Evolutionary conservation across 2,888 invertebrate genomes (phyloP), one percentile per base, ranked within the genome.

Genomic region (Zygothrica quintamaculata): DNA sequence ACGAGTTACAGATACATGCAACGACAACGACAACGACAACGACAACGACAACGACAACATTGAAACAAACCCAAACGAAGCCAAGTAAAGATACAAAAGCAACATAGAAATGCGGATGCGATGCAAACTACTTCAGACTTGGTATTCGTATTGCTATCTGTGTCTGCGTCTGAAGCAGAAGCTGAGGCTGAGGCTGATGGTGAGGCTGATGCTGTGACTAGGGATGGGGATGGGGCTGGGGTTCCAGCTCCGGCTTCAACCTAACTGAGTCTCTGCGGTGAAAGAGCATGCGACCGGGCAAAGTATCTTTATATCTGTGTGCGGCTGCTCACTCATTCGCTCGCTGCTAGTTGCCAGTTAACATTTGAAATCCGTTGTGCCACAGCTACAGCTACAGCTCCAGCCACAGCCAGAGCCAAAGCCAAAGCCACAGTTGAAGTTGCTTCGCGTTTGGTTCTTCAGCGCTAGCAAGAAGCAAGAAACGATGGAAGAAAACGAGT

Each of bases 71-170:
- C 56, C 52, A 62, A 64, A 60, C 70, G 65, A 73, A 67, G 71
- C 65, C 65, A 65, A 76, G 65, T 65, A 58, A 70, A 72, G 74
- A 68, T 48, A 60, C 61, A 71, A 67, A 57, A 67, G 77, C 66
- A 76, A 52, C 74, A 78, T 65, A 74, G 84, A 82, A 84, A 84
- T 84, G 84, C 82, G 84, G 84, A 84, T 82, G 79, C 84, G 80
- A 71, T 70, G 66, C 67, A 65, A 75, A 75, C 67, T 69, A 65
- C 62, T 43, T 48, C 43, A 70, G 53, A 61, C 61, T 47, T 29
- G 29, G 39, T 47, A 57, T 34, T 34, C 64, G 36, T 57, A 31
- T 16, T 51, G 60, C 55, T 64, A 68, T 72, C 60, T 47, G 47
- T 60, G 69, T 60, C 68, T 77, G n/a, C n/a, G n/a, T n/a, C n/a